Evolutionary conservation across 2,797 vertebrate genomes (phyloP).

Genomic region (Notolabrus celidotus): DNA sequence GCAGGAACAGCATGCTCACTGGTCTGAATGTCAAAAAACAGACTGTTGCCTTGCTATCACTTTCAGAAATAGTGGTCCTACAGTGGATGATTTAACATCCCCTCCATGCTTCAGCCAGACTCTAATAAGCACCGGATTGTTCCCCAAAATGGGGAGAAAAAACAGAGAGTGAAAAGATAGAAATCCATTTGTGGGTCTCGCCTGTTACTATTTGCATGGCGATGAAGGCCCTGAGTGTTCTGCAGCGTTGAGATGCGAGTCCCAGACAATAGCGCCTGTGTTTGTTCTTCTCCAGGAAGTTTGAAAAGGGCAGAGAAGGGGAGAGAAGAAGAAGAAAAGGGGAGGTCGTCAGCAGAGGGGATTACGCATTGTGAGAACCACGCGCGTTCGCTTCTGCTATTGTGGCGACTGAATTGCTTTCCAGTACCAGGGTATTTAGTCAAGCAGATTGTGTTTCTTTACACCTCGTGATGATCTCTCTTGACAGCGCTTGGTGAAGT

Average conservation of each 20-base stretch:
- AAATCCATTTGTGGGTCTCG: slow-evolving; percentile 85
- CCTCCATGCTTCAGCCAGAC: slow-evolving; percentile 65
- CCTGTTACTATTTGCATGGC: slow-evolving; percentile 87
- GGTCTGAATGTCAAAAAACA: slow-evolving; percentile 82
- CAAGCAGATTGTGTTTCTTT: slow-evolving; percentile 72
- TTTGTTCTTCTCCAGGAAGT: slow-evolving; percentile 87
- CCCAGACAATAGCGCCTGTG: slow-evolving; percentile 93
- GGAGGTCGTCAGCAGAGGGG: slow-evolving; percentile 73
- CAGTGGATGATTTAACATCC: slow-evolving; percentile 80
- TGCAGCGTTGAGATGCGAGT: slow-evolving; percentile 84
- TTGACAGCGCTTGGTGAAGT: slow-evolving; percentile 53
- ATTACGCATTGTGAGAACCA: slow-evolving; percentile 73
- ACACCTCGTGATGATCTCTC: slow-evolving; percentile 54
- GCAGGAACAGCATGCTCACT: slow-evolving; percentile 73
- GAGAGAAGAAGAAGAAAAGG: slow-evolving; percentile 69
- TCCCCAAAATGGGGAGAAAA: slow-evolving; percentile 51
- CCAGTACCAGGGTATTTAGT: slow-evolving; percentile 68
- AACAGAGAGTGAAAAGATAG: slow-evolving; percentile 65
- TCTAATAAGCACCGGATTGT: slow-evolving; percentile 83
- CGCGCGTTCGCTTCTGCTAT: slow-evolving; percentile 48
- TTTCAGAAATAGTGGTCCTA: slow-evolving; percentile 76
- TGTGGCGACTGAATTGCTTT: slow-evolving; percentile 64
- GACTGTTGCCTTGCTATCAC: slow-evolving; percentile 71
- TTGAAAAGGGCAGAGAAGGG: slow-evolving; percentile 69
- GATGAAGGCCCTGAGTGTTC: slow-evolving; percentile 88